A percentile compares a stretch with the other conserved stretches of the same genome.
Evolutionary conservation across 2,888 invertebrate genomes (phyloP).

Genomic region (Acronicta alni): DNA sequence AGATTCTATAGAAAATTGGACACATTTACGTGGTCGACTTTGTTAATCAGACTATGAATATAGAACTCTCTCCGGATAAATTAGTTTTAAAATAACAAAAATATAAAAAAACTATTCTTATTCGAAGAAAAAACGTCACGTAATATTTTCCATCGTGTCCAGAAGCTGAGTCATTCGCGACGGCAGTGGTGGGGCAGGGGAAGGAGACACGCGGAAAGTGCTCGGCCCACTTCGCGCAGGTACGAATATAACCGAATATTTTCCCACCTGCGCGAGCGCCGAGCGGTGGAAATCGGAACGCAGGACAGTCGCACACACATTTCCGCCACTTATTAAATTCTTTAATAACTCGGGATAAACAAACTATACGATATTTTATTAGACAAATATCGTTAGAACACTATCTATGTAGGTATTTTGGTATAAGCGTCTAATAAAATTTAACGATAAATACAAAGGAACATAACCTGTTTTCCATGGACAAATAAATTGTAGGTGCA

Average conservation of each 20-base stretch:
- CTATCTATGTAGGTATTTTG: too few relatives aligned
- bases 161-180: constrained; percentile 70
- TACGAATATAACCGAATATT: constrained; percentile 86
- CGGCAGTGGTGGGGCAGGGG: constrained; percentile 31
- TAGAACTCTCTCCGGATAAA: constrained; percentile 36
- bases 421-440: too few relatives aligned
- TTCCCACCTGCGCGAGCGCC: constrained; percentile 78
- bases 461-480: too few relatives aligned
- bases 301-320: constrained; percentile 59
- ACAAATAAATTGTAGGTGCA: too few relatives aligned
- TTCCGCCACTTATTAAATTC: constrained; percentile 15
- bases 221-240: constrained; percentile 83
- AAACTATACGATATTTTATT: too few relatives aligned
- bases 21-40: neutral
- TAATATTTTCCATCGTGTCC: constrained; percentile 65
- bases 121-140: constrained; percentile 37
- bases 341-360: constrained; percentile 7
- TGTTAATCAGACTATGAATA: neutral
- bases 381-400: too few relatives aligned
- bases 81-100: constrained; percentile 41
- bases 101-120: constrained; percentile 42
- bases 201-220: constrained; percentile 75
- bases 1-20: neutral
- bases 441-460: too few relatives aligned
- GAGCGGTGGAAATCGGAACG: constrained; percentile 70